Base-by-base conservation (phyloP, 2,113 vertebrate species). In the Epinephelus moara region DNA sequence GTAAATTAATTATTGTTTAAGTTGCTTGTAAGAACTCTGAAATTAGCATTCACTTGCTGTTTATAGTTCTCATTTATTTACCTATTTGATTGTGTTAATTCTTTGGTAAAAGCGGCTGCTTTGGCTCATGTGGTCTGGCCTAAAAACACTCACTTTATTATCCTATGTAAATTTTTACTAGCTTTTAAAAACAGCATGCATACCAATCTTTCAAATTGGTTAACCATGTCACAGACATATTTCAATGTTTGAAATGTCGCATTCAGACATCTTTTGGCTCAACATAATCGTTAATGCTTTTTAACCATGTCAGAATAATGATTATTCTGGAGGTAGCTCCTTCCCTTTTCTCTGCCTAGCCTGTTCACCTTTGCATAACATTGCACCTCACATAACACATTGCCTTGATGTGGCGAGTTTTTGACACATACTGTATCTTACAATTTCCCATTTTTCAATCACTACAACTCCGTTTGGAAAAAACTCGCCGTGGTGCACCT, bases 1-100 rank as follows among this genome's bases (percentile, higher is more conserved):
- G 17, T 78, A 18, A 81, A 70, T 18, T 59, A 23, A 15, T 14
- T 30, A 15, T 81, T 81, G 50, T 77, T 84, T 55, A 45, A 14
- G 33, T 62, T 10, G 23, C 55, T 78, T 75, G 21, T 9, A 15
- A 18, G 25, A 70, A 13, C 25, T 63, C 53, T 49, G 30, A 56
- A 60, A 50, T 25, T 62, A 52, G 14, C 17, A 5, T 45, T 57
- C 27, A 12, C 23, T 42, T 6, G 17, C 66, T 50, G 50, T 19
- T 21, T 45, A 18, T 50, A 15, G 4, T 37, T 56, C 37, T 57
- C 6, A 19, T 66, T 70, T 47, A 23, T 62, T 66, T 52, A 45
- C 50, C 68, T 45, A 40, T 57, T 61, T 4, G 27, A 74, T 57
- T 47, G 9, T 42, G 57, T 89, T 3, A 2, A 27, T 59, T 83